Evolutionary conservation across 2,888 invertebrate species (phyloP).

Genomic region (Gnatocerus cornutus): DNA sequence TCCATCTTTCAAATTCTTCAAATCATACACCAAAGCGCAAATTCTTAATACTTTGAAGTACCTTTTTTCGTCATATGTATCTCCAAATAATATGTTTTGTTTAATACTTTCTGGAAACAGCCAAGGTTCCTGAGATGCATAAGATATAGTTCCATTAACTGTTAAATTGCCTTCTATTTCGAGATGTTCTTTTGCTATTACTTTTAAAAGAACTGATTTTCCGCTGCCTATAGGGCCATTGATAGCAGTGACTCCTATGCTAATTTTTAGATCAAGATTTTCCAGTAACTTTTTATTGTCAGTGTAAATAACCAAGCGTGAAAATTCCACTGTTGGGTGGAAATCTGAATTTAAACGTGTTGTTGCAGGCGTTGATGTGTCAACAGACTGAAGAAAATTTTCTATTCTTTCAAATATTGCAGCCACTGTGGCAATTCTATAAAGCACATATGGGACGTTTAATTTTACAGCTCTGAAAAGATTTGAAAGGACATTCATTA

Average conservation of each 20-base stretch:
- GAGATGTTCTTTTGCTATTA: no score
- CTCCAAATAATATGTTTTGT: slow-evolving; percentile 6
- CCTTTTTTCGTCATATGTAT: neutral
- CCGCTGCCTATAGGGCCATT: neutral
- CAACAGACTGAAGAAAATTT: no score
- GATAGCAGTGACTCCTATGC: neutral
- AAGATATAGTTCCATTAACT: neutral
- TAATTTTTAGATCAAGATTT: neutral
- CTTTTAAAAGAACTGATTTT: neutral
- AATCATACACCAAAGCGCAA: neutral
- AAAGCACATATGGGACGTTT: neutral
- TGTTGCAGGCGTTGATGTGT: no score
- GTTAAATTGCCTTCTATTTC: no score
- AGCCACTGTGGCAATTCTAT: neutral
- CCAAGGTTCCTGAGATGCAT: slow-evolving; percentile 29
- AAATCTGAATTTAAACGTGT: no score
- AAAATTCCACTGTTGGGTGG: no score
- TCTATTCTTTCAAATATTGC: neutral
- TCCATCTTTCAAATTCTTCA: neutral
- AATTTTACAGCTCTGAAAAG: neutral
- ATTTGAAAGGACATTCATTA: neutral
- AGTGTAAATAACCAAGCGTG: neutral
- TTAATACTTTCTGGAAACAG: slow-evolving; percentile 16
- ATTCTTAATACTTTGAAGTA: neutral
- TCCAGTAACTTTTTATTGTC: neutral